These are phyloP conservation scores for Molorchus minor DNA, from an alignment of 2,888 invertebrate species.

Conservation along the genomic window DNA sequence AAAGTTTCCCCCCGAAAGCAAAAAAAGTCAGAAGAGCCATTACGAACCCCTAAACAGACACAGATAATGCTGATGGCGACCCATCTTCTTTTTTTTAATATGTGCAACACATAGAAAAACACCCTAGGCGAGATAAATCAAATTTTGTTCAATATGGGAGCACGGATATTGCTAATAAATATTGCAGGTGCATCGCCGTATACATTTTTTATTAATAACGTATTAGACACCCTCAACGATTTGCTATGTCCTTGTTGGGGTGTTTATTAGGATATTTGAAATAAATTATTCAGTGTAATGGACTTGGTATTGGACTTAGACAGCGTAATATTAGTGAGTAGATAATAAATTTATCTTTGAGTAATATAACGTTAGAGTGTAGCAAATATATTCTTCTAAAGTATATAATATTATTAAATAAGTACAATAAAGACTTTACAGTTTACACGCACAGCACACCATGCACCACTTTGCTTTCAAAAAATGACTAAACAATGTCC, in stretches of 20 bases:
- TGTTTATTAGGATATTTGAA: conserved; percentile 42
- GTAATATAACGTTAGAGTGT: no score
- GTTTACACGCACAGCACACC: no score
- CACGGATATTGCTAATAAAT: conserved; percentile 52
- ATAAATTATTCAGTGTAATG: conserved; percentile 40
- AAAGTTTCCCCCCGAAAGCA: conserved; percentile 53
- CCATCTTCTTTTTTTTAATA: conserved; percentile 55
- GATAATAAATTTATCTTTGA: no score
- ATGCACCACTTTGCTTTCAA: no score
- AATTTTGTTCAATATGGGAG: conserved; percentile 53
- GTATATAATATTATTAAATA: no score
- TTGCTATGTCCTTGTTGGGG: conserved; percentile 23
- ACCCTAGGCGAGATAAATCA: conserved; percentile 51
- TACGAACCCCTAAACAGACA: conserved; percentile 53
- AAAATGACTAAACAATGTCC: no score
- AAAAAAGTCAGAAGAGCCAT: conserved; percentile 55
- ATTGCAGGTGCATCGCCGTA: conserved; percentile 53
- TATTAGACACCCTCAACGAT: conserved; percentile 33
- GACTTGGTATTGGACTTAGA: conserved; percentile 30
- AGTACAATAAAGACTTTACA: no score
- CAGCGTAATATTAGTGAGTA: conserved; percentile 28
- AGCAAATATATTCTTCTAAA: no score
- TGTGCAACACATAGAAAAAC: conserved; percentile 49
- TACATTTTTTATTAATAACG: conserved; percentile 53
- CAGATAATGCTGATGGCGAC: conserved; percentile 50